Percentiles rank a stretch among this genome's conserved stretches.
These are phyloP conservation scores for Scomberomorus guttatus DNA, from an alignment of 2,797 vertebrate species.

Conservation along the genomic window DNA sequence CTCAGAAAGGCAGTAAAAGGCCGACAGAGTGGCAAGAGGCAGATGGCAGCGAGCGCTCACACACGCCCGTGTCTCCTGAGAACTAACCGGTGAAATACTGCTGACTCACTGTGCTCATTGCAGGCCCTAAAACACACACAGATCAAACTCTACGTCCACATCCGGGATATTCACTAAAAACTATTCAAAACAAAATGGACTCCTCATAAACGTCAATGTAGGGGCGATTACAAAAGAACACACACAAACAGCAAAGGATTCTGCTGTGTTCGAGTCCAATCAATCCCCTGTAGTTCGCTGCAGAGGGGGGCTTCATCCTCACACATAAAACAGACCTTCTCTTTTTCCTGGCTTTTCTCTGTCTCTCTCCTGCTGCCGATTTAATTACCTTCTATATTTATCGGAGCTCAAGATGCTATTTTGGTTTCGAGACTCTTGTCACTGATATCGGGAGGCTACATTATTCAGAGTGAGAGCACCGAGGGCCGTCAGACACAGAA, in stretches of 20 bases:
- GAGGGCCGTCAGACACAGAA: slow-evolving; percentile 69
- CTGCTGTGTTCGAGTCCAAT: slow-evolving; percentile 19
- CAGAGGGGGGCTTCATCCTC: slow-evolving; percentile 58
- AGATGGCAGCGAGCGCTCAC: slow-evolving; percentile 60
- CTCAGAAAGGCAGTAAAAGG: slow-evolving; percentile 25
- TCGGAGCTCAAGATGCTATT: slow-evolving; percentile 84
- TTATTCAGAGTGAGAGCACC: slow-evolving; percentile 80
- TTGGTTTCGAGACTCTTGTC: slow-evolving; percentile 83
- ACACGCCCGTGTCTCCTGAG: slow-evolving; percentile 59
- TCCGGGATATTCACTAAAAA: slow-evolving; percentile 4
- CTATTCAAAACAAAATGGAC: slow-evolving; percentile 14
- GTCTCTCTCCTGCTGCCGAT: slow-evolving; percentile 78
- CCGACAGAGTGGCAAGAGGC: slow-evolving; percentile 56
- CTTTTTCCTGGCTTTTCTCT: slow-evolving; percentile 72
- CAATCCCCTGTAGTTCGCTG: slow-evolving; percentile 34
- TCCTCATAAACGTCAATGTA: slow-evolving; percentile 2
- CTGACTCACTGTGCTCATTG: slow-evolving; percentile 80
- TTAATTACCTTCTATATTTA: slow-evolving; percentile 88
- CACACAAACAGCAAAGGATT: background rate
- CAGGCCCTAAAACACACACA: slow-evolving; percentile 56
- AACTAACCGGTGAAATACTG: slow-evolving; percentile 75
- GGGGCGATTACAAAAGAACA: slow-evolving; percentile 9
- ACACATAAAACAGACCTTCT: slow-evolving; percentile 70
- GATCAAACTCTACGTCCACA: slow-evolving; percentile 16
- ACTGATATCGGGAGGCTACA: slow-evolving; percentile 83